Conservation (phyloP, 2,113 vertebrate genomes). For the Pomatostomus ruficeps region DNA sequence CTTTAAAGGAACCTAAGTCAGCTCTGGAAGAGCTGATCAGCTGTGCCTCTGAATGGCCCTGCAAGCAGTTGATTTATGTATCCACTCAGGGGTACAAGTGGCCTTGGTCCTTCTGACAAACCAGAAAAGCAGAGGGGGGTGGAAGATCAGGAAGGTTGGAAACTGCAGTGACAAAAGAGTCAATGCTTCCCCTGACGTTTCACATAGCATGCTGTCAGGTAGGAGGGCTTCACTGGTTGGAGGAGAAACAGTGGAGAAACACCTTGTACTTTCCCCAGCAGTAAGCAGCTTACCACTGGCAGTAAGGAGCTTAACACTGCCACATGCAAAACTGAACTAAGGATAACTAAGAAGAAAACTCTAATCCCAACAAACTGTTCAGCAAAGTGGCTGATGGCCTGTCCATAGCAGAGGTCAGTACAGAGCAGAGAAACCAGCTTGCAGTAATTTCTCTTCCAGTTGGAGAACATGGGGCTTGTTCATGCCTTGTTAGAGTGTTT, state of each 20-base stretch:
- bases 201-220: fast-evolving
- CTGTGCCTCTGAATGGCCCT: neutral
- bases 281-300: neutral
- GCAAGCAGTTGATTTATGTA: neutral
- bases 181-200: neutral
- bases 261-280: neutral
- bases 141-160: neutral
- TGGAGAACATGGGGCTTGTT: neutral
- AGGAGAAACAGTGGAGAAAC: neutral
- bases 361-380: neutral
- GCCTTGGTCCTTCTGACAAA: neutral
- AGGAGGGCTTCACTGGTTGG: neutral
- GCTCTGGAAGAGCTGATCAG: neutral
- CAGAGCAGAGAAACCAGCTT: neutral
- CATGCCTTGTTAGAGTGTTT: neutral
- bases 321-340: neutral
- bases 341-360: neutral
- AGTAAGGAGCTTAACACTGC: neutral
- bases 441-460: neutral
- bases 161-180: neutral
- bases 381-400: neutral
- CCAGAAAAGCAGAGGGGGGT: neutral
- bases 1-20: neutral
- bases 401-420: neutral
- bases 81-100: fast-evolving